A percentile compares a stretch with the other conserved stretches of the same genome.
phyloP scores from a whole-genome alignment of 2,113 vertebrate genomes.

The Bubo bubo region DNA sequence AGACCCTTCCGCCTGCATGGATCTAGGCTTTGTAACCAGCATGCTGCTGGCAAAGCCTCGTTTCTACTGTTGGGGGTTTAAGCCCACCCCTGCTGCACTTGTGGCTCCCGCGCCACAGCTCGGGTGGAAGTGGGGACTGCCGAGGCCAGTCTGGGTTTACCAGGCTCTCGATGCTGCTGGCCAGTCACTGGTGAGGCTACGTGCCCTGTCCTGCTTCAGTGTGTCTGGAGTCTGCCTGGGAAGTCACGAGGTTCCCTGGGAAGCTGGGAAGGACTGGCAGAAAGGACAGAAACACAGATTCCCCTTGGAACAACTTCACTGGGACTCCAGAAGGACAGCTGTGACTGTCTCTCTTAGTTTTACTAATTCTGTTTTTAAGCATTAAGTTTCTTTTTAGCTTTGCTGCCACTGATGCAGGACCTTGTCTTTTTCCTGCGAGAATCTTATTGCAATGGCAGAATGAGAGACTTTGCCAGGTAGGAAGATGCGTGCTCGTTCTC shows the following conservation, averaged over 20 bases:
- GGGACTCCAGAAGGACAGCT: not conserved
- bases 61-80: not conserved
- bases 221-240: not conserved
- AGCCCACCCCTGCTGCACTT: not conserved
- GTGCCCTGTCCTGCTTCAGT: not conserved
- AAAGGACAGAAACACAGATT: not conserved
- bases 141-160: not conserved
- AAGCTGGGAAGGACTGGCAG: not conserved
- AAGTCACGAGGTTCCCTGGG: not conserved
- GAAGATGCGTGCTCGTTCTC: not conserved
- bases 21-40: not conserved
- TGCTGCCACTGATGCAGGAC: not conserved
- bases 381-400: not conserved
- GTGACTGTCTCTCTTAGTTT: not conserved
- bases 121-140: not conserved
- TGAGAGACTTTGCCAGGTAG: not conserved
- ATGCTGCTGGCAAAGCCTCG: not conserved
- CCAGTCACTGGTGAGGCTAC: not conserved
- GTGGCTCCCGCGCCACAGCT: not conserved
- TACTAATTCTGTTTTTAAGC: not conserved
- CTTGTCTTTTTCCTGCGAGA: rapidly evolving
- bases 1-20: not conserved
- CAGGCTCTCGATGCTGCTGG: not conserved
- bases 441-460: not conserved
- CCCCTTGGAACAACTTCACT: not conserved